Evolutionary conservation across 2,797 vertebrate species (phyloP), one percentile per base, ranked within the genome.

Genomic region (Echiichthys vipera): DNA sequence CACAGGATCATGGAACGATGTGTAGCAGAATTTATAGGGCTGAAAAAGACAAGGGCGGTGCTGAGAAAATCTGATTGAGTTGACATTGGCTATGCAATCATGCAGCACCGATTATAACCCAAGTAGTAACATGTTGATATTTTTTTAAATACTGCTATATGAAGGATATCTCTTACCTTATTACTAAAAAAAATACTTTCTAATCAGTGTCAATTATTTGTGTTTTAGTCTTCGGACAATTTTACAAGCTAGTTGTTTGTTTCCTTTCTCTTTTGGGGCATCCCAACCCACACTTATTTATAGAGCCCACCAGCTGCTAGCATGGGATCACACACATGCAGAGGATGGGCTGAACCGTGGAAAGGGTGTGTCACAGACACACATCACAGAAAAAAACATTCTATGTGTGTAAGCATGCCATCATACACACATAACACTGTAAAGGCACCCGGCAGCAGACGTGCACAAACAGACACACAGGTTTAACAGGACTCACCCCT

Each of bases 241-340:
- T 66, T 70, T 42, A 57, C 11, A 58, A 49, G 27, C 14, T 5
- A 51, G 29, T 2, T 43, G 37, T 69, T 77, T 83, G 69, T 59
- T 82, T 81, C 29, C 25, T 65, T 74, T 68, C 22, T 80, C 49
- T 81, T 73, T 75, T 49, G 34, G 9, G 49, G 59, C 56, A 71
- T 77, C 53, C 55, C 61, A 45, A 20, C 65, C 11, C 29, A 18
- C 5, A 0, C 71, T n/a, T 89, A 90, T 90, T 81, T 78, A 84
- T 90, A 86, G 84, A 77, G 57, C 39, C 50, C 68, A 71, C 78
- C 87, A 89, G 81, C 89, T 91, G 92, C 75, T 78, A 54, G 47
- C 59, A 80, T 55, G 51, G 79, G 71, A 70, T 84, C 86, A 85
- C 71, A 66, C 55, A 76, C 40, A 81, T 17, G 43, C 45, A 82